Conservation (phyloP, 2,113 vertebrate genomes). For the Tauraco erythrolophus region DNA sequence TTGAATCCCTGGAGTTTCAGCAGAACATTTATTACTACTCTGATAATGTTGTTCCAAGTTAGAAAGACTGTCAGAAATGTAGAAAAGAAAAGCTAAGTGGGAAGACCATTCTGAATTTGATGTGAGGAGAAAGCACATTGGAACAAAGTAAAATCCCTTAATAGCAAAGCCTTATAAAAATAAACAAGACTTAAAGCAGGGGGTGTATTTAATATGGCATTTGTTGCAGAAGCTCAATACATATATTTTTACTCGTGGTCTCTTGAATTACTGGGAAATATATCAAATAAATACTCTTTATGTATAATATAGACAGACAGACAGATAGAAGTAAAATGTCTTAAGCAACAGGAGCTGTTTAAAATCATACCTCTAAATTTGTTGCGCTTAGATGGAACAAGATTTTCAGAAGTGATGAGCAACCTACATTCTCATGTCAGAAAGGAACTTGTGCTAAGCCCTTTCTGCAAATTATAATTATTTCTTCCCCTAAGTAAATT, state of each 20-base stretch:
- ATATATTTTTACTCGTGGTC: neutral
- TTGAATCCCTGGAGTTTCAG: neutral
- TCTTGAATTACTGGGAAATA: neutral
- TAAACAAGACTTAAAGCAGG: neutral
- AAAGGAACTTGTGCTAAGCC: neutral
- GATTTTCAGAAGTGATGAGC: neutral
- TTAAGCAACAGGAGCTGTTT: neutral
- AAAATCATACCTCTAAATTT: neutral
- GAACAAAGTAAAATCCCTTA: neutral
- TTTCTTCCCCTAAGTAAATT: neutral
- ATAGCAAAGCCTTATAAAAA: neutral
- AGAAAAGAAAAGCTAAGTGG: neutral
- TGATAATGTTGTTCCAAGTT: neutral
- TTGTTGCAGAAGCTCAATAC: neutral
- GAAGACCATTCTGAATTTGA: neutral
- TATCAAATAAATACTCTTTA: neutral
- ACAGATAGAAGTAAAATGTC: neutral
- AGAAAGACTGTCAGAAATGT: neutral
- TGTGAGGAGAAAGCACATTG: neutral
- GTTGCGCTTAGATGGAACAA: neutral
- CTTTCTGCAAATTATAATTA: neutral
- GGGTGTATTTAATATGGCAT: neutral
- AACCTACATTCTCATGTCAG: neutral
- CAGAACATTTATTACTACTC: neutral
- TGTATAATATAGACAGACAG: neutral